Conservation (phyloP, 1,140 invertebrate genomes). For the Drosophila pectinifera region DNA sequence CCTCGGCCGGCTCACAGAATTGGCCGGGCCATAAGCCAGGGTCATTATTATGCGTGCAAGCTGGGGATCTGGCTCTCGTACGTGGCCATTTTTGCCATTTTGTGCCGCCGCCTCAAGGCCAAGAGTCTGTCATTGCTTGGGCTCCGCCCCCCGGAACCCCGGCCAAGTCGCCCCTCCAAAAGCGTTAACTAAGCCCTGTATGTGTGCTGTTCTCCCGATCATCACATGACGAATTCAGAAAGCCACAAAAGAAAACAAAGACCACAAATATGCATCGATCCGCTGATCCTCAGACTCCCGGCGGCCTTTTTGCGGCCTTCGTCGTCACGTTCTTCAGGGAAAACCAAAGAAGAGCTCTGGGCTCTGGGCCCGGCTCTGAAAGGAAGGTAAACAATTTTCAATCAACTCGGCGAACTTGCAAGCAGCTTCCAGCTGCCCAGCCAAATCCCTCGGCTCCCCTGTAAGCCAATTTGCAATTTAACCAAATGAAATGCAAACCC, state of each 20-base stretch:
- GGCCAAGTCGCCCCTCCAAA: constrained; percentile 25
- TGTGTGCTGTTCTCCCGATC: constrained; percentile 41
- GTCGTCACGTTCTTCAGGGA: constrained; percentile 68
- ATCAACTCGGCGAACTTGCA: constrained; percentile 42
- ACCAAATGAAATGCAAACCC: constrained; percentile 76
- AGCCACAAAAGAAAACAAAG: constrained; percentile 63
- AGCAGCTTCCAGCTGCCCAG: constrained; percentile 56
- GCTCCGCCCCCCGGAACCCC: neutral
- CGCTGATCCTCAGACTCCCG: constrained; percentile 46
- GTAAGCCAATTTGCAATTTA: constrained; percentile 57
- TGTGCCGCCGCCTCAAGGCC: constrained; percentile 71
- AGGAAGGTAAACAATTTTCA: constrained; percentile 54
- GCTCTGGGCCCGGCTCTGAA: constrained; percentile 1
- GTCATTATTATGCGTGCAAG: constrained; percentile 75
- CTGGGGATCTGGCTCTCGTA: constrained; percentile 75
- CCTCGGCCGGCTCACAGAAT: constrained; percentile 17
- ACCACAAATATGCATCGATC: constrained; percentile 74
- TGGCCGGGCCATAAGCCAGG: constrained; percentile 43
- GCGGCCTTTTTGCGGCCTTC: constrained; percentile 36
- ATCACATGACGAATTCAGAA: constrained; percentile 72
- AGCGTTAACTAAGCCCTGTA: constrained; percentile 78
- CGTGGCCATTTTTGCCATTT: constrained; percentile 58
- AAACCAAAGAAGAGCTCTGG: constrained; percentile 32
- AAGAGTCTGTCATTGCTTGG: constrained; percentile 61
- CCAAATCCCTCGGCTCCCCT: constrained; percentile 36